Evolutionary conservation across 2,797 vertebrate genomes (phyloP), one percentile per base, ranked within the genome.

Genomic region (Salarias fasciatus): DNA sequence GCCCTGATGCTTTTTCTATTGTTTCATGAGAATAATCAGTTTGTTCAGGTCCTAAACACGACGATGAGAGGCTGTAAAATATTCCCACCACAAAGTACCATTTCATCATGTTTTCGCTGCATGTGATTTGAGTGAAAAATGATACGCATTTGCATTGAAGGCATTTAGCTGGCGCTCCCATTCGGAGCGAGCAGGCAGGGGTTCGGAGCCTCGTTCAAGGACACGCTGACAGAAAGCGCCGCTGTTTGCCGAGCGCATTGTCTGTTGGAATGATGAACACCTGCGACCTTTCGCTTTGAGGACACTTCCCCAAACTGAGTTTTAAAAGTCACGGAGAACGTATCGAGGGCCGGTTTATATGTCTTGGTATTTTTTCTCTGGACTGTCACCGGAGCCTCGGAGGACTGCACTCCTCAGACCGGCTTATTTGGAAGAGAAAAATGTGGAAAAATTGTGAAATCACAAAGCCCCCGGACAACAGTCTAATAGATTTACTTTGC

Each of bases 171-270:
- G 68, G 79, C 56, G 31, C 48, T 69, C 30, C 18, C 29, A 59
- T 69, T 67, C 29, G 7, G 46, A 51, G 60, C 9, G 63, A 79
- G 62, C 60, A 60, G 33, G 69, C 40, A 11, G 74, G 28, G 51
- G 45, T 42, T 53, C 12, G 5, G 49, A 54, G 63, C 66, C 40
- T 14, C 35, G 46, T 64, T 83, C 82, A 84, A 84, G 82, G 83
- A 70, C 82, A 63, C 37, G 14, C 14, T 56, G 69, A 53, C 61
- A 49, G 53, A 29, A 37, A 40, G 47, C 40, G 5, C 3, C 54
- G 41, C 50, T 50, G 43, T 73, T 62, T 61, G 44, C 42, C n/a
- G 57, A 63, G 48, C 14, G 11, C 50, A 40, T 50, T 71, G 61
- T 78, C 63, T 53, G 47, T 24, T 24, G 42, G 31, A 38, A 53